These are phyloP conservation scores for Oryctolagus cuniculus DNA, from an alignment of 2,113 vertebrate species.

Conservation along the genomic window DNA sequence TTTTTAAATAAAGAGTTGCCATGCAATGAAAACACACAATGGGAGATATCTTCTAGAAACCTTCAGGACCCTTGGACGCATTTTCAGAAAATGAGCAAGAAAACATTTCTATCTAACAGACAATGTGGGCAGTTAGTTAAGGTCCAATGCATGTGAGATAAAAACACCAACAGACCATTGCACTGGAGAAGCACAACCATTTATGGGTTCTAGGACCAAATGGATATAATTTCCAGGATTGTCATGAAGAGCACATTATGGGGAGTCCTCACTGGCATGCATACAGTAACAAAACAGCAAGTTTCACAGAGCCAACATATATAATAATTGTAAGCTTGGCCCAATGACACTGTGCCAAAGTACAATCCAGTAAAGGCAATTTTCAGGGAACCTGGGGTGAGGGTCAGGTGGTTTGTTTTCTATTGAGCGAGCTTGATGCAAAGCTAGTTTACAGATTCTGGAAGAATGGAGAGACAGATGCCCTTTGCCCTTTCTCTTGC, in stretches of 20 bases:
- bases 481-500: not conserved
- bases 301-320: not conserved
- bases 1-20: not conserved
- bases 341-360: not conserved
- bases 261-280: rapidly evolving
- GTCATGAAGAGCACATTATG: not conserved
- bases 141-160: not conserved
- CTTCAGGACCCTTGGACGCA: not conserved
- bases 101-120: slow-evolving; percentile 12
- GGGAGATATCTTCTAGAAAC: not conserved
- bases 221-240: not conserved
- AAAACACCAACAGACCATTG: slow-evolving; percentile 6
- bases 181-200: not conserved
- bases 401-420: not conserved
- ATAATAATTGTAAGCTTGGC: not conserved
- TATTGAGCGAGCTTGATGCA: not conserved
- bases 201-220: not conserved
- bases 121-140: slow-evolving; percentile 15
- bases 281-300: not conserved
- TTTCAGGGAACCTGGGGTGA: not conserved
- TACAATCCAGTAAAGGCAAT: not conserved
- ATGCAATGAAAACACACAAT: not conserved
- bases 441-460: not conserved
- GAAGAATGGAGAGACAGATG: not conserved
- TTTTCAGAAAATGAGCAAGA: slow-evolving; percentile 9